A percentile compares a stretch with the other conserved stretches of the same genome.
These are phyloP conservation scores for Chironomus tepperi DNA, from an alignment of 1,140 invertebrate species.

Conservation along the genomic window DNA sequence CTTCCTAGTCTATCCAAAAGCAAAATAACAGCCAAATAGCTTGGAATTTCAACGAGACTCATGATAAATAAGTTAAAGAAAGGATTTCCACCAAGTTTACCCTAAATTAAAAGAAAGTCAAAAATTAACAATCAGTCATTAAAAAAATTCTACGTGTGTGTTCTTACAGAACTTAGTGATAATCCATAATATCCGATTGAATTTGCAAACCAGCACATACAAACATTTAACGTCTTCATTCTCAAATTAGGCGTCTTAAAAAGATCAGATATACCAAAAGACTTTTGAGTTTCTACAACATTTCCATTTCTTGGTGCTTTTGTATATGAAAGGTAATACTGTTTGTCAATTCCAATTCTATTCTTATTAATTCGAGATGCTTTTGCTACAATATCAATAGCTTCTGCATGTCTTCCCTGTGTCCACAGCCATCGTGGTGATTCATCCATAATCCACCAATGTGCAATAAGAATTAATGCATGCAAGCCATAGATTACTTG, in stretches of 20 bases:
- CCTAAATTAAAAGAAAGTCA: neutral
- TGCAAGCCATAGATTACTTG: slow-evolving; percentile 75
- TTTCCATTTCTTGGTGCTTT: slow-evolving; percentile 41
- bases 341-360: slow-evolving; percentile 49
- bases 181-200: slow-evolving; percentile 80
- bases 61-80: slow-evolving; percentile 72
- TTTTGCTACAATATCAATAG: slow-evolving; percentile 61
- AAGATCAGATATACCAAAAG: slow-evolving; percentile 53
- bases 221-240: slow-evolving; percentile 69
- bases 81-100: slow-evolving; percentile 70
- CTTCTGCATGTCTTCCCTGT: slow-evolving; percentile 60
- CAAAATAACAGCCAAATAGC: slow-evolving; percentile 61
- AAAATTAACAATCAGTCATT: no score
- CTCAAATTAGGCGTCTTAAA: slow-evolving; percentile 71
- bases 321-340: slow-evolving; percentile 50
- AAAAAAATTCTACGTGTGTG: no score
- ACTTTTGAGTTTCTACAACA: slow-evolving; percentile 40
- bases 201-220: slow-evolving; percentile 81
- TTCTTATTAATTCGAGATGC: slow-evolving; percentile 61
- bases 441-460: slow-evolving; percentile 81
- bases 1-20: slow-evolving; percentile 64
- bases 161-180: slow-evolving; percentile 58
- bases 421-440: slow-evolving; percentile 78
- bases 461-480: slow-evolving; percentile 58
- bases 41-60: slow-evolving; percentile 73